These are phyloP conservation scores for Kuschelorhynchus macadamiae DNA, from an alignment of 2,888 invertebrate genomes.

Conservation along the genomic window DNA sequence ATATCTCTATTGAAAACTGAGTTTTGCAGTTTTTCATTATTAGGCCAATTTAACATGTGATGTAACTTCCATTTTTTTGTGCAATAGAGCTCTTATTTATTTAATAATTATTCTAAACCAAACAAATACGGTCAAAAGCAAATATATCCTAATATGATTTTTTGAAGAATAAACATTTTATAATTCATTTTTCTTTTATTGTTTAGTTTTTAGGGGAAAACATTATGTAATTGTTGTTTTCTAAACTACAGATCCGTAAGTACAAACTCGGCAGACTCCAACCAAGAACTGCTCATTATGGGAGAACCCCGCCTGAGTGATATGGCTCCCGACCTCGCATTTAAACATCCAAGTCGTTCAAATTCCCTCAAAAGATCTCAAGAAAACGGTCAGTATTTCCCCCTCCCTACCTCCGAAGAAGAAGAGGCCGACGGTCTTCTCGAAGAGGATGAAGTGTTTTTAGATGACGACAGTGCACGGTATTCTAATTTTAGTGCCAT, in stretches of 20 bases:
- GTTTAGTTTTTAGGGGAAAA: no score
- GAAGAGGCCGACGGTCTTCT: constrained; percentile 61
- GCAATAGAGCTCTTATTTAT: no score
- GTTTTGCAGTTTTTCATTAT: no score
- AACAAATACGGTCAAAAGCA: no score
- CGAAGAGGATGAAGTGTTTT: constrained; percentile 73
- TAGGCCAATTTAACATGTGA: no score
- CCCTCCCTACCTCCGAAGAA: constrained; percentile 63
- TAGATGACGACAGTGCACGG: constrained; percentile 70
- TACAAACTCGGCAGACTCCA: constrained; percentile 74
- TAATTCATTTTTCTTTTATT: no score
- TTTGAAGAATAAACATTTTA: no score
- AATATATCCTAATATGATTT: no score
- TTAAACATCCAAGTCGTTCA: constrained; percentile 62
- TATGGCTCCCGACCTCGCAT: constrained; percentile 73
- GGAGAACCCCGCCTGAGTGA: constrained; percentile 81
- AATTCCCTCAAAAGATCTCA: constrained; percentile 61
- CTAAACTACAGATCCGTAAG: constrained; percentile 76
- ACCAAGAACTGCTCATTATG: constrained; percentile 75
- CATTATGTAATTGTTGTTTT: no score
- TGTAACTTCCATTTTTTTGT: no score
- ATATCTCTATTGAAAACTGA: no score
- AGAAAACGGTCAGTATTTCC: constrained; percentile 59
- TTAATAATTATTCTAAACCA: no score
- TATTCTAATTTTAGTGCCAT: constrained; percentile 71